Conservation (phyloP, 2,888 invertebrate species). For the Hypsopygia costalis region DNA sequence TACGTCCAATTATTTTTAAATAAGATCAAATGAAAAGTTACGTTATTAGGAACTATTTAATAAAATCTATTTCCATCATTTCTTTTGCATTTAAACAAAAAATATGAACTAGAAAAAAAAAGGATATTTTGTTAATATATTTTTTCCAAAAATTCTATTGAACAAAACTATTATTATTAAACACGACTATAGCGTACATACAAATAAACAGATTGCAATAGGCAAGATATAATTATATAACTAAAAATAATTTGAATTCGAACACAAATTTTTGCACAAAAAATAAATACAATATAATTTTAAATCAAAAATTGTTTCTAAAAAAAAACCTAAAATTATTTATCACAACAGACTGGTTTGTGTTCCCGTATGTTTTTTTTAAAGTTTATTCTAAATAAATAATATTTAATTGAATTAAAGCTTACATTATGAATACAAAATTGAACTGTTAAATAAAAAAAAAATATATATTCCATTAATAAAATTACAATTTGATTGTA, state of each 20-base stretch:
- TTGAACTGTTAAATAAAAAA: not conserved
- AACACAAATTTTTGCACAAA: slow-evolving; percentile 43
- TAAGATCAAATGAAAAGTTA: slow-evolving; percentile 8
- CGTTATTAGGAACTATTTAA: slow-evolving; percentile 19
- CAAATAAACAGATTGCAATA: slow-evolving; percentile 37
- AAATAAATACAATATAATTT: slow-evolving; percentile 37
- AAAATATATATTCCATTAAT: not conserved
- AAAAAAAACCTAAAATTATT: slow-evolving; percentile 59
- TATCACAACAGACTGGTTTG: slow-evolving; percentile 75
- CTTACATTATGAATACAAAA: slow-evolving; percentile 45
- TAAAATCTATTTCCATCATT: slow-evolving; percentile 16
- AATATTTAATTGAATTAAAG: slow-evolving; percentile 56
- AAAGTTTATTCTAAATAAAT: slow-evolving; percentile 55
- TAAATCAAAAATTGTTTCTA: slow-evolving; percentile 31
- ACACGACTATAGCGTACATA: slow-evolving; percentile 23
- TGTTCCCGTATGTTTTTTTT: slow-evolving; percentile 47
- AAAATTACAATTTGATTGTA: slow-evolving; percentile 5
- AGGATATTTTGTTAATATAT: slow-evolving; percentile 13
- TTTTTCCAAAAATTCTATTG: slow-evolving; percentile 2
- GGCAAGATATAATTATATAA: slow-evolving; percentile 35
- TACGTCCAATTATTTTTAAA: slow-evolving; percentile 9
- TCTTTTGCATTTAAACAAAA: slow-evolving; percentile 12
- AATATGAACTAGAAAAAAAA: slow-evolving; percentile 21
- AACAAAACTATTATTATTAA: slow-evolving; percentile 22
- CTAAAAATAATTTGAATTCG: slow-evolving; percentile 33